Conservation (phyloP, 2,888 invertebrate genomes). For the Cylindroiulus punctatus region DNA sequence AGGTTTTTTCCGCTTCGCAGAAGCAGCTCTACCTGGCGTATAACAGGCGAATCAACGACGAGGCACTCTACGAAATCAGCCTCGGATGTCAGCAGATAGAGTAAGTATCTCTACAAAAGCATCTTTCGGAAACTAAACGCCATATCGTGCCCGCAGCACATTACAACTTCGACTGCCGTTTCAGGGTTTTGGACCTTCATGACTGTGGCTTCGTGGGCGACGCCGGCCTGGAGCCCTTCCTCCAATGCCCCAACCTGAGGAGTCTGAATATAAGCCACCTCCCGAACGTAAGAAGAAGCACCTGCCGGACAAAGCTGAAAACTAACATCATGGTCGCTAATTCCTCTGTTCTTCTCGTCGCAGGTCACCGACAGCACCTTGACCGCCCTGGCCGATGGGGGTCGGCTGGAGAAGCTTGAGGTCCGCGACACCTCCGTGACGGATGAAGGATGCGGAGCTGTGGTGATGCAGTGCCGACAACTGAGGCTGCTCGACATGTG, state of each 20-base stretch:
- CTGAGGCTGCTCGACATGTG: slow-evolving; percentile 16
- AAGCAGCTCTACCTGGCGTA: too few species aligned
- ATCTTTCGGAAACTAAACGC: too few species aligned
- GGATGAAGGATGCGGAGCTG: neutral
- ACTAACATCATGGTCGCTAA: too few species aligned
- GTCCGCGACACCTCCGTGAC: neutral
- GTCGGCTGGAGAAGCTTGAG: neutral
- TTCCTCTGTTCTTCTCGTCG: neutral
- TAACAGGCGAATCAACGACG: too few species aligned
- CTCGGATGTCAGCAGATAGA: too few species aligned
- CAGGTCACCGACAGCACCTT: slow-evolving; percentile 13
- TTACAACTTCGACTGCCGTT: neutral
- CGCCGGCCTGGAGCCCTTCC: neutral
- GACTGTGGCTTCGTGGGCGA: neutral
- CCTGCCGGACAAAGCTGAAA: neutral
- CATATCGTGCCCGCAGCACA: too few species aligned
- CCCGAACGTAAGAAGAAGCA: neutral
- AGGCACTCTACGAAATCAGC: too few species aligned
- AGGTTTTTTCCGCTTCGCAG: too few species aligned
- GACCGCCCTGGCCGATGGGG: neutral
- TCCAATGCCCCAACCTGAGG: neutral
- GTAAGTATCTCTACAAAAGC: too few species aligned
- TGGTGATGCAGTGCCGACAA: neutral
- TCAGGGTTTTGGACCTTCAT: slow-evolving; percentile 39
- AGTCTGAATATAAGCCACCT: slow-evolving; percentile 11